Evolutionary conservation across 1,140 invertebrate species (phyloP).

Genomic region (Tetramorium simillimum): DNA sequence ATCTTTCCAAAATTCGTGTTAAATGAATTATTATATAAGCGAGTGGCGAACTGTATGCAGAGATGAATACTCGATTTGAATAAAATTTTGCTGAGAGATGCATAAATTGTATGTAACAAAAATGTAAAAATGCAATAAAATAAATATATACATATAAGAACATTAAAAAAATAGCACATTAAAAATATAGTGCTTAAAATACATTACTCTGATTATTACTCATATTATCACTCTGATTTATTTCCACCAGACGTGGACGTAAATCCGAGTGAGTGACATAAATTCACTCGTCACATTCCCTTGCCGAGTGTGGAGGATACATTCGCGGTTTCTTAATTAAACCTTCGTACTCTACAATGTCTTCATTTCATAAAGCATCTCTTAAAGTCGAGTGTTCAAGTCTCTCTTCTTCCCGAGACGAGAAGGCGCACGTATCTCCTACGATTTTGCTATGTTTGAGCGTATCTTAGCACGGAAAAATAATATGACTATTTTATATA

Average conservation of each 20-base stretch:
- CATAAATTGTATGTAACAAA: background rate
- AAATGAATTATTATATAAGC: background rate
- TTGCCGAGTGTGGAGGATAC: background rate
- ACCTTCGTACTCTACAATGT: conserved; percentile 26
- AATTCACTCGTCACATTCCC: conserved; percentile 28
- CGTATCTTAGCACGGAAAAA: background rate
- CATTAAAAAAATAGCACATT: background rate
- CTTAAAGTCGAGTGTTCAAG: background rate
- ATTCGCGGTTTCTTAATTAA: conserved; percentile 46
- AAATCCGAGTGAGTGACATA: conserved; percentile 20
- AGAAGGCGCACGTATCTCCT: background rate
- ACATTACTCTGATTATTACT: background rate
- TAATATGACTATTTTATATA: background rate
- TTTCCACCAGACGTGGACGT: background rate
- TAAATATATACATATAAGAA: background rate
- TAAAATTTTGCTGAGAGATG: background rate
- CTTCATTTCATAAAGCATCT: conserved; percentile 6
- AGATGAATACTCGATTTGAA: background rate
- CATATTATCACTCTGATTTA: background rate
- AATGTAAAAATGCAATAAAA: background rate
- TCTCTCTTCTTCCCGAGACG: background rate
- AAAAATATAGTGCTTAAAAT: background rate
- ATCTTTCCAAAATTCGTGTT: background rate
- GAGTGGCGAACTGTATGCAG: background rate
- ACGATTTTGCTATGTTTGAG: background rate